Conservation (phyloP, 1,140 invertebrate species). For the Drosophila mayri region DNA sequence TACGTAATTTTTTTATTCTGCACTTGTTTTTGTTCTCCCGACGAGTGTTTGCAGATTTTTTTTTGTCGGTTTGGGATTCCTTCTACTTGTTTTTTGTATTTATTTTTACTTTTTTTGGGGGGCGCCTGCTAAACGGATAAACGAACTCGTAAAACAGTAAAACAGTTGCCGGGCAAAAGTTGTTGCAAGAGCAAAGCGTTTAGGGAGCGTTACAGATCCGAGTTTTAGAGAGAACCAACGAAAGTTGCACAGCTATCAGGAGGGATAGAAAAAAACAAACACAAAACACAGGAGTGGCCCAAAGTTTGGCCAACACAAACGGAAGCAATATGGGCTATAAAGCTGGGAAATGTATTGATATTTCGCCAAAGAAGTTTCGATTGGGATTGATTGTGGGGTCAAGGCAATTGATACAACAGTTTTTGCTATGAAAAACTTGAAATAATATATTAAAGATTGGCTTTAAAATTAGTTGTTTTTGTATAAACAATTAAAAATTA, state of each 20-base stretch:
- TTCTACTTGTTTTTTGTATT: constrained; percentile 37
- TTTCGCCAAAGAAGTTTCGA: neutral
- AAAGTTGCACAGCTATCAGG: constrained; percentile 1
- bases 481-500: neutral
- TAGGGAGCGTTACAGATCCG: constrained; percentile 51
- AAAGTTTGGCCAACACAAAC: constrained; percentile 36
- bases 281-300: constrained; percentile 1
- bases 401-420: neutral
- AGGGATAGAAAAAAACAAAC: neutral
- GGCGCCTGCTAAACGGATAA: constrained; percentile 68
- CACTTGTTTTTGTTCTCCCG: constrained; percentile 48
- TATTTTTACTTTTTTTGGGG: constrained; percentile 50
- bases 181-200: constrained; percentile 66
- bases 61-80: constrained; percentile 6
- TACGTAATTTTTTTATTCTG: constrained; percentile 68
- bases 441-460: neutral
- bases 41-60: constrained; percentile 44
- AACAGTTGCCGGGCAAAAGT: constrained; percentile 64
- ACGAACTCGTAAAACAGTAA: constrained; percentile 67
- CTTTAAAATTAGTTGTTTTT: neutral
- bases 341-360: neutral
- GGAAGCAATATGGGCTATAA: constrained; percentile 61
- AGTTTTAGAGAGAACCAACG: constrained; percentile 23
- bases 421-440: no score
- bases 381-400: constrained; percentile 1